Evolutionary conservation across 2,888 invertebrate genomes (phyloP), one percentile per base, ranked within the genome.

Genomic region (Harpalus rufipes): DNA sequence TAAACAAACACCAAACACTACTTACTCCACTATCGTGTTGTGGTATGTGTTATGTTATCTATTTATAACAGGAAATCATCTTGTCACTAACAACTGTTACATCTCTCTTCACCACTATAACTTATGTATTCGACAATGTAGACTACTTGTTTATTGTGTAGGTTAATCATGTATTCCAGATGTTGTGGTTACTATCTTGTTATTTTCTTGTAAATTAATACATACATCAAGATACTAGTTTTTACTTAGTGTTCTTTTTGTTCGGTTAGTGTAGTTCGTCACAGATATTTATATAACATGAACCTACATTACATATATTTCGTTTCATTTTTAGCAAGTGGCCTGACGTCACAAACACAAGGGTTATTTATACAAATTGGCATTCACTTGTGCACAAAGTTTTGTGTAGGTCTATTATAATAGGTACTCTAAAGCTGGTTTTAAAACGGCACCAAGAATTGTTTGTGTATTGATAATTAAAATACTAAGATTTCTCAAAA

Each of bases 61-160:
- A 74, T 74, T 25, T 25, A 51, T 74, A 74, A 44, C 72, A 74
- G 72, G 72, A 74, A 74, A 68, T 68, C 68, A 68, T 68, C 68
- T 68, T 68, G 68, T 68, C 68, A 68, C 39, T 32, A 68, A 44
- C 72, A 74, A 74, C 72, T 74, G 51, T 74, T 68, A 74, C 44
- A 72, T 72, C 44, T 72, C 7, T 51, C 44, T 44, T 51, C 44
- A 10, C 10, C 12, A 51, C 12, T 72, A 44, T 44, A 68, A 12
- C 6, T 12, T 10, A 41, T 74, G 72, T 74, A 41, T 74, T 74
- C 72, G 72, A 74, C 72, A 74, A 74, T 74, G 72, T 74, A 41
- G 41, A 18, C 8, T 74, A 74, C 16, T 74, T 74, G 41, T 44
- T 74, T 8, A 18, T 44, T 74, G 63, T 63, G 12, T 18, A 21